phyloP scores from a whole-genome alignment of 1,140 invertebrate species.

The Penaeus japonicus region DNA sequence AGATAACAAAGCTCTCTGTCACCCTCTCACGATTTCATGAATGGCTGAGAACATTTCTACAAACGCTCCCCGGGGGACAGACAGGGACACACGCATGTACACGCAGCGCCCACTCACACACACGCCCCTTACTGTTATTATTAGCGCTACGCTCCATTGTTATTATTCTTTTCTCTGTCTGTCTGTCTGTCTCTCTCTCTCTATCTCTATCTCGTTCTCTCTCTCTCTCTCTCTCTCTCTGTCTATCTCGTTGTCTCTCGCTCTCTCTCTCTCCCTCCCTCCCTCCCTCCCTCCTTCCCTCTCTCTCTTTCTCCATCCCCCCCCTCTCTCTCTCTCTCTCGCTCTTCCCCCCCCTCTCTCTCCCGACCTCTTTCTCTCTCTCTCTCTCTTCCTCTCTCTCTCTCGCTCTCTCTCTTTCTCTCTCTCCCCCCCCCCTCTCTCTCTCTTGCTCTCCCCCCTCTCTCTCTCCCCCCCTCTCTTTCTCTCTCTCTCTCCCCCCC shows the following conservation, averaged over 20 bases:
- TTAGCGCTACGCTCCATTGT: neutral
- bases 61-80: too few species aligned
- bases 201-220: neutral
- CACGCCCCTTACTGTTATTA: neutral
- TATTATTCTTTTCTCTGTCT: neutral
- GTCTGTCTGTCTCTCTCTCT: neutral
- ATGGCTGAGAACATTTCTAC: too few species aligned
- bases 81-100: too few species aligned
- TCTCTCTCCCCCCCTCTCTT: neutral
- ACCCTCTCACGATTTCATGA: too few species aligned
- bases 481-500: neutral
- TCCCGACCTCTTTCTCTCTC: neutral
- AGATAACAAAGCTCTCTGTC: too few species aligned
- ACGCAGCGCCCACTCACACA: too few species aligned
- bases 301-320: neutral
- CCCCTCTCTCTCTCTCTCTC: neutral
- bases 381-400: neutral
- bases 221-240: neutral
- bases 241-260: neutral
- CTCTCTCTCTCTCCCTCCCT: neutral
- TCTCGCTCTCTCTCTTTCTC: neutral
- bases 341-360: neutral
- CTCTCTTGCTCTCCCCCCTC: too few species aligned
- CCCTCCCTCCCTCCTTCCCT: neutral
- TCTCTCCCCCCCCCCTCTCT: neutral